A percentile compares a stretch with the other conserved stretches of the same genome.
Evolutionary conservation across 2,113 vertebrate species (phyloP).

Genomic region (Carlito syrichta): DNA sequence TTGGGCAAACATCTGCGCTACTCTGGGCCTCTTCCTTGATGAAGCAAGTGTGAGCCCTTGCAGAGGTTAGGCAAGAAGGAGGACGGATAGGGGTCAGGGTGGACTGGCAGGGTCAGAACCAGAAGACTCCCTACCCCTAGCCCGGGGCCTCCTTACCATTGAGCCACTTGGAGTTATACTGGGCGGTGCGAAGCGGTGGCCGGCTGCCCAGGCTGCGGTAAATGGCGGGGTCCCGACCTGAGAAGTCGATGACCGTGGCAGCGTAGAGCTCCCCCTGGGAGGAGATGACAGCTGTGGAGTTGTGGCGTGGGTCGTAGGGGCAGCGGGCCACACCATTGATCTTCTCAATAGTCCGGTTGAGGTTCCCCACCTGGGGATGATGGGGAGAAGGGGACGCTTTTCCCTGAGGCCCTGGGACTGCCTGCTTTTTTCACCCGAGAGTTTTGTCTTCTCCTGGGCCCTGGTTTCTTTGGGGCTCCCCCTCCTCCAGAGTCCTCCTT

Average conservation of each 20-base stretch:
- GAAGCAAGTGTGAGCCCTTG: background rate
- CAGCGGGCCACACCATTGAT: slow-evolving; percentile 97
- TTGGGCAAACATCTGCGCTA: background rate
- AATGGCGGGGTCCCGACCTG: slow-evolving; percentile 96
- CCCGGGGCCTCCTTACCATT: slow-evolving; percentile 87
- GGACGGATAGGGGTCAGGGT: background rate
- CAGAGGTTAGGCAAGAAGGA: background rate
- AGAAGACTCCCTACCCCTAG: background rate
- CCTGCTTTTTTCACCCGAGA: background rate
- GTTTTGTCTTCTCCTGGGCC: background rate
- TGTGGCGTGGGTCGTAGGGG: slow-evolving; percentile 97
- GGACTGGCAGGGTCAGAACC: background rate
- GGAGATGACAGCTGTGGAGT: slow-evolving; percentile 97
- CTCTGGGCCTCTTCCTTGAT: background rate
- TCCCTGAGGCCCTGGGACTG: fast-evolving
- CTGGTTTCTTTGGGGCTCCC: background rate
- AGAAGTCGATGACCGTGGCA: slow-evolving; percentile 98
- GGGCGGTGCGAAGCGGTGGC: slow-evolving; percentile 95
- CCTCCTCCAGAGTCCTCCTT: background rate
- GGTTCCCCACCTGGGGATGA: slow-evolving; percentile 90
- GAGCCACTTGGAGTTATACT: slow-evolving; percentile 99
- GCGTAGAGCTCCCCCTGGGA: slow-evolving; percentile 96
- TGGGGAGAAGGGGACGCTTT: background rate
- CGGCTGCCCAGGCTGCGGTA: slow-evolving; percentile 97
- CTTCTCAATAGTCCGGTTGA: slow-evolving; percentile 92